Percentiles rank a stretch among this genome's conserved stretches.
These are phyloP conservation scores for Poecilobothrus nobilitatus DNA, from an alignment of 2,888 invertebrate species.

Conservation along the genomic window DNA sequence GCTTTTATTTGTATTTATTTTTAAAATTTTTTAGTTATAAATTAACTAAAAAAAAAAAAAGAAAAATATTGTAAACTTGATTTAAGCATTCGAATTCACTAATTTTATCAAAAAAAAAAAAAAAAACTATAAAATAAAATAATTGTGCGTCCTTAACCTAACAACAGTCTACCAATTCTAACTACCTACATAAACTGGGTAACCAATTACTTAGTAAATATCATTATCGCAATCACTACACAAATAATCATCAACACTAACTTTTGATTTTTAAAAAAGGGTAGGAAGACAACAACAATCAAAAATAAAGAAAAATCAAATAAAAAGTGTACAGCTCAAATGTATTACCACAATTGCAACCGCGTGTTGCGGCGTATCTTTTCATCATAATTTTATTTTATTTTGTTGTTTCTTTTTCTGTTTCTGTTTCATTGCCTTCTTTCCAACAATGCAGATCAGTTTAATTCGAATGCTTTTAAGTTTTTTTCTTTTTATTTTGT, in stretches of 20 bases:
- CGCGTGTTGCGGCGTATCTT: conserved; percentile 6
- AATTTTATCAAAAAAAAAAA: too few species aligned
- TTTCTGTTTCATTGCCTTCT: neutral
- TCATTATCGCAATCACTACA: neutral
- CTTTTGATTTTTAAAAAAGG: neutral
- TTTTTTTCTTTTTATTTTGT: neutral
- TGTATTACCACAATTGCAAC: neutral
- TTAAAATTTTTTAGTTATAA: too few species aligned
- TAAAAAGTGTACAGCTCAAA: neutral
- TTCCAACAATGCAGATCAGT: neutral
- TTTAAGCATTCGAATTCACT: too few species aligned
- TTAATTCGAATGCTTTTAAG: neutral
- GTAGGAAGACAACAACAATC: neutral
- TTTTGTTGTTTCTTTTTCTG: too few species aligned
- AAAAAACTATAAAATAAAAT: too few species aligned
- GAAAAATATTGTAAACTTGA: too few species aligned
- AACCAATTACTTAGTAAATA: conserved; percentile 4
- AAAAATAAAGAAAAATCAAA: neutral
- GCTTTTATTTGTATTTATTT: too few species aligned
- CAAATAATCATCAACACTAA: neutral
- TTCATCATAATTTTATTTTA: neutral
- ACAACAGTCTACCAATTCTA: neutral
- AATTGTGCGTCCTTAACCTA: too few species aligned
- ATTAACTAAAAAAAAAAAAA: too few species aligned
- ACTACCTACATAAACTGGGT: neutral